These are phyloP conservation scores for Molanna angustata DNA, from an alignment of 2,888 invertebrate genomes.

Conservation along the genomic window DNA sequence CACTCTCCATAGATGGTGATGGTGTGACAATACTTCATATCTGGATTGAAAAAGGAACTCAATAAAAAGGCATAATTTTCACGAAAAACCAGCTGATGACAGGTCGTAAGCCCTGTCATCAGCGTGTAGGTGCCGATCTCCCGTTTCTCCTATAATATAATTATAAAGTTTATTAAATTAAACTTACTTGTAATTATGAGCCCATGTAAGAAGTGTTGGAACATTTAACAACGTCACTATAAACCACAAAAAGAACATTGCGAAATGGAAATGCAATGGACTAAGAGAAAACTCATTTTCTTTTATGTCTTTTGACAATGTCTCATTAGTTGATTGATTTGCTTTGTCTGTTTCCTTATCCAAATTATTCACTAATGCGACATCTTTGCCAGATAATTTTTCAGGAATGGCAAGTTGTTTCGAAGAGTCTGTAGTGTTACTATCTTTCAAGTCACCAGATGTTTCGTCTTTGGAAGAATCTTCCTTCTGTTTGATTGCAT, in stretches of 20 bases:
- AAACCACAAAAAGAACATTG: slow-evolving; percentile 67
- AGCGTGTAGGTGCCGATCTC: too few species aligned
- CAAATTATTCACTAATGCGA: too few species aligned
- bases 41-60: too few species aligned
- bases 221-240: slow-evolving; percentile 64
- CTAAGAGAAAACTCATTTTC: slow-evolving; percentile 39
- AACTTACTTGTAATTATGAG: slow-evolving; percentile 72
- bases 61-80: too few species aligned
- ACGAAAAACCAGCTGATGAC: too few species aligned
- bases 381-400: not conserved
- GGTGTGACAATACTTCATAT: too few species aligned
- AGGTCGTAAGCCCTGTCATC: too few species aligned
- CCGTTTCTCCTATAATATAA: too few species aligned
- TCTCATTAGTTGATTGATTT: not conserved
- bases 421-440: not conserved
- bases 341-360: too few species aligned
- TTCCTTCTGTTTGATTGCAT: not conserved
- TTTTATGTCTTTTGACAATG: slow-evolving; percentile 20
- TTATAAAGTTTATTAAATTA: too few species aligned
- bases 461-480: too few species aligned
- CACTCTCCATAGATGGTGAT: too few species aligned
- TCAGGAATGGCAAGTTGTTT: slow-evolving; percentile 6
- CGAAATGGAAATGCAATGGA: slow-evolving; percentile 70
- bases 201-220: slow-evolving; percentile 76
- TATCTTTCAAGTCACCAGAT: not conserved